Conservation (phyloP, 2,113 vertebrate genomes). For the Paratilapia polleni region DNA sequence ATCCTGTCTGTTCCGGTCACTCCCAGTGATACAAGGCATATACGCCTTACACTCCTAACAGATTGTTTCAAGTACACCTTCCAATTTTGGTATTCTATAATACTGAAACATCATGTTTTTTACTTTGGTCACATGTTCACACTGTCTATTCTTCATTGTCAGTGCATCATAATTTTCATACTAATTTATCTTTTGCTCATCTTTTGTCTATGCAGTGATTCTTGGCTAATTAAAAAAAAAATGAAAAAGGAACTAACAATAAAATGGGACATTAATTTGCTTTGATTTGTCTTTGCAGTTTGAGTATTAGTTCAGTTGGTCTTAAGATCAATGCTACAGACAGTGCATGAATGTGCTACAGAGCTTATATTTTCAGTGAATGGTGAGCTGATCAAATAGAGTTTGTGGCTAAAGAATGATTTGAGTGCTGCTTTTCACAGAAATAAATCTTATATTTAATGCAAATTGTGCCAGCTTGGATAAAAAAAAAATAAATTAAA, state of each 20-base stretch:
- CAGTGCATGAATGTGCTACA: neutral
- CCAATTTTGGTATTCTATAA: neutral
- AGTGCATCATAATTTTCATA: neutral
- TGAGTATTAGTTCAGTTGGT: neutral
- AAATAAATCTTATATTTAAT: neutral
- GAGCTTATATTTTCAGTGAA: neutral
- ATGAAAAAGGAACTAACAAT: neutral
- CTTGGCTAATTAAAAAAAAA: neutral
- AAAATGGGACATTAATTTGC: too few species aligned
- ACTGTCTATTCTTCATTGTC: neutral
- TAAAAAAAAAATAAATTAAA: neutral
- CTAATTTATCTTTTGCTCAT: neutral
- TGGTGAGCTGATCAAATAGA: neutral
- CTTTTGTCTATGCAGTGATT: neutral
- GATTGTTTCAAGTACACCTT: neutral
- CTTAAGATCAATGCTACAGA: neutral
- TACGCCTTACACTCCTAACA: neutral
- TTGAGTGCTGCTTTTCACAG: neutral
- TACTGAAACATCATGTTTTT: neutral
- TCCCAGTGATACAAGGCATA: too few species aligned
- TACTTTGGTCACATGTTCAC: neutral
- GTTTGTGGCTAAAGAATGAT: neutral
- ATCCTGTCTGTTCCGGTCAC: too few species aligned
- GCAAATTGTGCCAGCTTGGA: neutral
- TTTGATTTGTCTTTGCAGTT: neutral